These are phyloP conservation scores for Atopsyche davidsoni DNA, from an alignment of 1,140 invertebrate species.

Conservation along the genomic window DNA sequence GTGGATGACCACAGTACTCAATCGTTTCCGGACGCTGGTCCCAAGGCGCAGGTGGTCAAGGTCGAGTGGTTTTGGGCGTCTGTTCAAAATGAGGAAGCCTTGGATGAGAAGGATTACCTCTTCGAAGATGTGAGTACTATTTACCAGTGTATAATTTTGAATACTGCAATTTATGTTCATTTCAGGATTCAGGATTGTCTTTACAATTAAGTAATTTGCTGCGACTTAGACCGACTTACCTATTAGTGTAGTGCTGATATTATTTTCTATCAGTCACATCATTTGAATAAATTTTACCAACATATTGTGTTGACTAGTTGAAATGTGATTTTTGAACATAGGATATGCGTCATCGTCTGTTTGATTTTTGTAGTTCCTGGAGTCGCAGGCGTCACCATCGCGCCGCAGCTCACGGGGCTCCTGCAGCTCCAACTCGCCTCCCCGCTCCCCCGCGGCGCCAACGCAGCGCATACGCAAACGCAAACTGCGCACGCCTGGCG, in stretches of 20 bases:
- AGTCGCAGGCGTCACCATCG: constrained; percentile 51
- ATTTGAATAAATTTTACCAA: too few relatives aligned
- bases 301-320: too few relatives aligned
- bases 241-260: too few relatives aligned
- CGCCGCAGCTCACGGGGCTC: constrained; percentile 53
- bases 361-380: constrained; percentile 50
- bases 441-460: constrained; percentile 34
- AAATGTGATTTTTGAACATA: constrained; percentile 1
- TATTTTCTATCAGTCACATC: background rate
- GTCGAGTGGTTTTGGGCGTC: constrained; percentile 97
- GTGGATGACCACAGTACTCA: constrained; percentile 72
- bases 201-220: too few relatives aligned
- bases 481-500: constrained; percentile 60
- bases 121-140: constrained; percentile 76
- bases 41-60: constrained; percentile 68
- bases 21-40: constrained; percentile 55
- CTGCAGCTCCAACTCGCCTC: constrained; percentile 14
- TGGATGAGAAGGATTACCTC: constrained; percentile 81
- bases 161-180: constrained; percentile 19
- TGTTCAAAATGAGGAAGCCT: constrained; percentile 90
- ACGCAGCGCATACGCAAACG: constrained; percentile 58
- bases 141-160: constrained; percentile 14
- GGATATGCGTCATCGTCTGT: background rate
- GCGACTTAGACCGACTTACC: too few relatives aligned
- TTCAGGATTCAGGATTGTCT: background rate